Conservation (phyloP, 2,888 invertebrate species). For the Agonum fuliginosum region DNA sequence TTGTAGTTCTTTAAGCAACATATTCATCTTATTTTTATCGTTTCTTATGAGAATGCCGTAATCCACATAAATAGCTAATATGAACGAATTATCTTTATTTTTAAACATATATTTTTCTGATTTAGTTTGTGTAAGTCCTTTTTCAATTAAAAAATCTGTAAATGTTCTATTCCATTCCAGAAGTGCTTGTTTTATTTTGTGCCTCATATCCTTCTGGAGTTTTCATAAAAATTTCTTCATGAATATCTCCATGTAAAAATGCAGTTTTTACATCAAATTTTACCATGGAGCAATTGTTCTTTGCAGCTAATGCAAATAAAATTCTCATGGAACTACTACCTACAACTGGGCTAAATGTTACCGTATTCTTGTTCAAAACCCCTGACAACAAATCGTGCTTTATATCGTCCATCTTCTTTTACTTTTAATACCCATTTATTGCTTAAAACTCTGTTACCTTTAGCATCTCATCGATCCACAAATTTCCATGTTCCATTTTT, state of each 20-base stretch:
- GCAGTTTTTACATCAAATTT: conserved; percentile 41
- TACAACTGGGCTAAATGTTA: conserved; percentile 15
- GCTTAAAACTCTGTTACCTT: conserved; percentile 53
- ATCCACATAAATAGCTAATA: no score
- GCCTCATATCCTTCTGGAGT: conserved; percentile 47
- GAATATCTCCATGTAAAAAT: conserved; percentile 44
- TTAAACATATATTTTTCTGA: no score
- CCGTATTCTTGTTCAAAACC: background rate
- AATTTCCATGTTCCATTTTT: conserved; percentile 59
- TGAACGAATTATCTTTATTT: no score
- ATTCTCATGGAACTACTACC: background rate
- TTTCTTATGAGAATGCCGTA: no score
- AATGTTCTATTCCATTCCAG: background rate
- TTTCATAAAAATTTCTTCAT: conserved; percentile 49
- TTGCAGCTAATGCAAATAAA: conserved; percentile 47
- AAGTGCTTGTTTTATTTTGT: background rate
- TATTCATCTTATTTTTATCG: no score
- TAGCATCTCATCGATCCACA: conserved; percentile 37
- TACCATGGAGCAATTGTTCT: background rate
- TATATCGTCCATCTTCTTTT: conserved; percentile 60
- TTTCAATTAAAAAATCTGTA: background rate
- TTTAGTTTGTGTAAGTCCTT: no score
- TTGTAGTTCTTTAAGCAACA: no score
- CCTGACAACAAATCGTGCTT: conserved; percentile 46
- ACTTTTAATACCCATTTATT: conserved; percentile 62